These are phyloP conservation scores for Myiothlypis chrysogaster DNA, from an alignment of 2,797 vertebrate genomes.

Conservation along the genomic window DNA sequence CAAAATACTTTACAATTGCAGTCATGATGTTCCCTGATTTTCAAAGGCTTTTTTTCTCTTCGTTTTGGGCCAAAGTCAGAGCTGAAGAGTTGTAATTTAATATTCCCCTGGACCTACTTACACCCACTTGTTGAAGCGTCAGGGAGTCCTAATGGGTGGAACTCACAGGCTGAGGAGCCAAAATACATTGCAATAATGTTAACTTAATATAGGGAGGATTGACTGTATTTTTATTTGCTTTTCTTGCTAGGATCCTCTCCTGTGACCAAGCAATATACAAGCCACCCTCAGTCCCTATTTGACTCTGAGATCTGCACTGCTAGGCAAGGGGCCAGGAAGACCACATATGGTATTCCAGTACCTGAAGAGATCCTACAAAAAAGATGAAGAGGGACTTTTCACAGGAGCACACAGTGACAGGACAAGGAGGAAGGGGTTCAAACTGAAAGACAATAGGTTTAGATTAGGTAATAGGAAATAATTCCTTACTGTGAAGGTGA, in stretches of 20 bases:
- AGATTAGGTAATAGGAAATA: neutral
- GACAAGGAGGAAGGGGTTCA: neutral
- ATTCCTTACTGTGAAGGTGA: neutral
- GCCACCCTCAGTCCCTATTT: neutral
- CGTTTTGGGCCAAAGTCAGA: constrained; percentile 7
- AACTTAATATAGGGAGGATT: constrained; percentile 7
- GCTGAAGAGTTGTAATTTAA: neutral
- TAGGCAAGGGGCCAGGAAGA: neutral
- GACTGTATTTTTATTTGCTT: neutral
- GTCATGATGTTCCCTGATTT: neutral
- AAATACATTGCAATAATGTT: constrained; percentile 1
- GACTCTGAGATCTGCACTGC: neutral
- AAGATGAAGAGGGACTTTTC: neutral
- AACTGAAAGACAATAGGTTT: neutral
- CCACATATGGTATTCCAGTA: neutral
- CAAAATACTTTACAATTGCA: constrained; percentile 17
- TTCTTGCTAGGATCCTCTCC: neutral
- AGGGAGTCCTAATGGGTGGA: constrained; percentile 41
- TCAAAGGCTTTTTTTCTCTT: neutral
- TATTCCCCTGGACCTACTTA: constrained; percentile 31
- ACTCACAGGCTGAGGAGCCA: neutral
- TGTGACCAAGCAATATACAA: neutral
- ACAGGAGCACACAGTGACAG: neutral
- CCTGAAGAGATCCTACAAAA: neutral
- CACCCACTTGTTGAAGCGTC: constrained; percentile 31